Evolutionary conservation across 2,888 invertebrate genomes (phyloP), one percentile per base, ranked within the genome.

Genomic region (Cheilosia vulpina): DNA sequence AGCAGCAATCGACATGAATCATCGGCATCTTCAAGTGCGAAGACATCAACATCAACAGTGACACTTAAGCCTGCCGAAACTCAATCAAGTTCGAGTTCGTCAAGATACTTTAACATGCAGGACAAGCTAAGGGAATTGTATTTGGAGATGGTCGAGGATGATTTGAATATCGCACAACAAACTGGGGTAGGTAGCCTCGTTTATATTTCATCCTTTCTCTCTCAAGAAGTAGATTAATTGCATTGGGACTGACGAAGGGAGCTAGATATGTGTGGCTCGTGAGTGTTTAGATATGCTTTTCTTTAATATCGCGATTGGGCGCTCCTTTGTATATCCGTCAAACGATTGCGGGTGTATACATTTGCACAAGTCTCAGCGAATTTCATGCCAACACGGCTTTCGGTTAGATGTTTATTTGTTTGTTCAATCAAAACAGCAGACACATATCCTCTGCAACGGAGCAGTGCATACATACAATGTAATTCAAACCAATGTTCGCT

Each of bases 71-170:
- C 76, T n/a, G 72, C 17, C 53, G 87, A 79, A 13, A 80, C 63
- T 47, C 72, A 77, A 53, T 68, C 75, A 21, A 69, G 52, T 73
- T 21, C 41, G 19, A 85, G 88, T 24, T 87, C 89, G 52, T 73
- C 89, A 52, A 89, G 90, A 87, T 91, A 90, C 88, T 90, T 92
- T 62, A 91, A 92, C 87, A 90, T 92, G 80, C 90, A 92, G 87
- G 92, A 92, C 60, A 92, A 91, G 88, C 90, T 92, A 81, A 91
- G 89, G 82, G 92, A 92, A 88, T 87, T 91, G 41, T 92, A 92
- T 88, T 87, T 92, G 77, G 90, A 92, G 87, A 85, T 92, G 87
- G 87, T 92, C 69, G 90, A 90, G 78, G 89, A 91, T 76, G 92
- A 92, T 88, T 88, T 92, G n/a, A 91, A 91, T 87, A 88, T 89